Percentiles rank a stretch among this genome's conserved stretches.
phyloP scores from a whole-genome alignment of 2,113 vertebrate genomes.

The Lophius piscatorius region DNA sequence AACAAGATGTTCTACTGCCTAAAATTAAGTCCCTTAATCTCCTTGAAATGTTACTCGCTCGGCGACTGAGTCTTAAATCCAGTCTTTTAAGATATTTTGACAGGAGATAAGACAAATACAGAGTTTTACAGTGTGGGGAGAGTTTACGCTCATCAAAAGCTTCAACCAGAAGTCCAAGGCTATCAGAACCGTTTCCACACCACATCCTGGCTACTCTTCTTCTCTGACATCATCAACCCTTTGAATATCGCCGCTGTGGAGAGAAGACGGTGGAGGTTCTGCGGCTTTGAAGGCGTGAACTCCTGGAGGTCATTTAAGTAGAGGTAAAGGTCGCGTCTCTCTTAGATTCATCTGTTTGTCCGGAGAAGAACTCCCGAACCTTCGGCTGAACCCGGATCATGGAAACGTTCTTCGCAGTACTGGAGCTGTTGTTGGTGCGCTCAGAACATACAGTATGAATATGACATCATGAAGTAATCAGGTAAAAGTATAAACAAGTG shows the following conservation, averaged over 20 bases:
- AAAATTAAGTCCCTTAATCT: no score
- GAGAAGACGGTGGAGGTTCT: slow-evolving; percentile 26
- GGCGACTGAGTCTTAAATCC: no score
- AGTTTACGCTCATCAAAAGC: no score
- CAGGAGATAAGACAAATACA: slow-evolving; percentile 43
- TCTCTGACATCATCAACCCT: slow-evolving; percentile 64
- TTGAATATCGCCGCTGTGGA: no score
- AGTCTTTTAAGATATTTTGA: no score
- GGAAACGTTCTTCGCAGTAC: slow-evolving; percentile 9
- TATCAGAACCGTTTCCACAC: slow-evolving; percentile 68
- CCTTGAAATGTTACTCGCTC: no score
- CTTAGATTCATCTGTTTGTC: slow-evolving; percentile 2
- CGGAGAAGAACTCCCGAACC: no score
- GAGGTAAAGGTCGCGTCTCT: no score
- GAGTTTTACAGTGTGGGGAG: slow-evolving; percentile 10
- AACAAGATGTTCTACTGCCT: no score
- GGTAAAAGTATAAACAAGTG: slow-evolving; percentile 13
- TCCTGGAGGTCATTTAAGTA: no score
- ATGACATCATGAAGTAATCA: neutral
- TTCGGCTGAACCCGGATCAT: no score
- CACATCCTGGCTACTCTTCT: slow-evolving; percentile 57
- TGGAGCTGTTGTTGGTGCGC: no score
- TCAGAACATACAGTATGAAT: neutral
- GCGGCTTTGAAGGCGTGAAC: slow-evolving; percentile 3
- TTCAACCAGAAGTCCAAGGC: slow-evolving; percentile 60